Evolutionary conservation across 2,888 invertebrate genomes (phyloP), one percentile per base, ranked within the genome.

Genomic region (Urechis unicinctus): DNA sequence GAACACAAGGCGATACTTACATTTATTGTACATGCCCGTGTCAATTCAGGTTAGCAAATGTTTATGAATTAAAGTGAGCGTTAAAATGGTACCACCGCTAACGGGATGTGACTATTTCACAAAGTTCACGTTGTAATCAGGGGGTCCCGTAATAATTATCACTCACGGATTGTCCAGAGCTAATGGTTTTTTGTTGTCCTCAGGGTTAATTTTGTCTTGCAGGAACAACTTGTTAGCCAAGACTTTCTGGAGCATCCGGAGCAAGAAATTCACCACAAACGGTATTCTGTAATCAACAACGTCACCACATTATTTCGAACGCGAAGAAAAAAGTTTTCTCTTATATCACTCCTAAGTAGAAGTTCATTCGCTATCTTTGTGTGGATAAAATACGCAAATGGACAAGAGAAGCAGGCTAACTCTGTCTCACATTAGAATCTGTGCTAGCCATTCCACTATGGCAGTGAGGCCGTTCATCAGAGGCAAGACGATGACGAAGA

Each of bases 101-200:
- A n/a, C n/a, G n/a, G n/a, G n/a, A n/a, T n/a, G n/a, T n/a, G n/a
- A n/a, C n/a, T n/a, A n/a, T n/a, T n/a, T n/a, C n/a, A n/a, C n/a
- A n/a, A n/a, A n/a, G n/a, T n/a, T n/a, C n/a, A n/a, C n/a, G n/a
- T n/a, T n/a, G n/a, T n/a, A n/a, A n/a, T n/a, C n/a, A n/a, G n/a
- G n/a, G n/a, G n/a, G n/a, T n/a, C n/a, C n/a, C n/a, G n/a, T n/a
- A n/a, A n/a, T n/a, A n/a, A n/a, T n/a, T n/a, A n/a, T 28, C 25
- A 6, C 4, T 48, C 55, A 71, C 72, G 70, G 68, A 59, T 72
- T 72, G 54, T 71, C 57, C 2, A 72, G 55, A 5, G 68, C 64
- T 6, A 73, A 55, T 3, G 60, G 60, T 45, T 49, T 28, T 22
- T 50, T 45, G 17, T 60, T 61, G 47, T 60, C 60, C 2, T 46